Evolutionary conservation across 2,113 vertebrate genomes (phyloP).

Genomic region (Heterotilapia buettikoferi): DNA sequence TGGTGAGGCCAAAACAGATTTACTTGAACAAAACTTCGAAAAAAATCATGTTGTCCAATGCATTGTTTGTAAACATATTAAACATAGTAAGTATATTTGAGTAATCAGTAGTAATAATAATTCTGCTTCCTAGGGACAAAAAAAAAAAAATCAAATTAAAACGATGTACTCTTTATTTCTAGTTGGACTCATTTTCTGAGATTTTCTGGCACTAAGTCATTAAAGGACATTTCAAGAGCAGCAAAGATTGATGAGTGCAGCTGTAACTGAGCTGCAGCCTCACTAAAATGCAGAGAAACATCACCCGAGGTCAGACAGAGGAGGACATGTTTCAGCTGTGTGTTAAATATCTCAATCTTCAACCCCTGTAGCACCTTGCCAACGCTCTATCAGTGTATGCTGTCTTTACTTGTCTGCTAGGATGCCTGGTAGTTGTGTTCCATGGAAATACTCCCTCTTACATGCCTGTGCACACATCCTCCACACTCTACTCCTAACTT

Average conservation of each 20-base stretch:
- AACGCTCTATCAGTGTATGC: background rate
- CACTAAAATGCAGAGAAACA: conserved; percentile 13
- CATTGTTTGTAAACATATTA: background rate
- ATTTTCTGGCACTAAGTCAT: background rate
- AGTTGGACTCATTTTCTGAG: background rate
- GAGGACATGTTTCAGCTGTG: conserved; percentile 24
- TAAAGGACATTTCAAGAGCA: conserved; percentile 4
- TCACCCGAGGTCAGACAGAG: conserved; percentile 1
- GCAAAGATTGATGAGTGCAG: conserved; percentile 13
- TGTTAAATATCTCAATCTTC: background rate
- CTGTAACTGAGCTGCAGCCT: conserved; percentile 20
- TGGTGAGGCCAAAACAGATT: background rate
- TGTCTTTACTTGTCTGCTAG: conserved; percentile 9
- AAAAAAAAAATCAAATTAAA: background rate
- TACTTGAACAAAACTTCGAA: accelerated
- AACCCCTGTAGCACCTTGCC: conserved; percentile 5
- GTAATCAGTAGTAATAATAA: background rate
- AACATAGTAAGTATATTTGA: background rate
- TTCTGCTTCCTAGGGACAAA: background rate
- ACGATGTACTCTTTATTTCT: background rate
- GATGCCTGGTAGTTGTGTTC: conserved; percentile 9
- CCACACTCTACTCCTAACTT: background rate
- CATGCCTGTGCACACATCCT: conserved; percentile 11
- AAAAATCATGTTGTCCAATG: background rate
- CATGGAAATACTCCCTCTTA: conserved; percentile 6